Evolutionary conservation across 2,888 invertebrate species (phyloP).

Genomic region (Acleris sparsana): DNA sequence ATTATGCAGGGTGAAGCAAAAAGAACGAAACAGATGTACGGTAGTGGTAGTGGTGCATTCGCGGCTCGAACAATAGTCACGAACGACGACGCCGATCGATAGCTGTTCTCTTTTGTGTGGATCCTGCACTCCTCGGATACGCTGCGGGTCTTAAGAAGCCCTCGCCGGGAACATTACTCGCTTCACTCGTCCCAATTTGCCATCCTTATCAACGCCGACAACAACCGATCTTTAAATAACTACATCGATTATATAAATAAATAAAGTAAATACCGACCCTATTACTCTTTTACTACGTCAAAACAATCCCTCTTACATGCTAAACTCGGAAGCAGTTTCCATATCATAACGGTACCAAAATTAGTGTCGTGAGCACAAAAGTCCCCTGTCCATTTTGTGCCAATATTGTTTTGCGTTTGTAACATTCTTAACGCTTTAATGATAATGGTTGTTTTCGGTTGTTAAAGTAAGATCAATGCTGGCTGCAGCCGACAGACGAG

Average conservation of each 20-base stretch:
- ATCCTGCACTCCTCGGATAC: slow-evolving; percentile 45
- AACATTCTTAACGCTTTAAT: slow-evolving; percentile 41
- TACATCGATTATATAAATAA: too few species aligned
- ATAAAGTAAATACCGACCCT: too few species aligned
- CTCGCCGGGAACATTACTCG: slow-evolving; percentile 54
- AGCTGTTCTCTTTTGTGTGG: slow-evolving; percentile 69
- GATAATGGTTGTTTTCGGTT: slow-evolving; percentile 52
- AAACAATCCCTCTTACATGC: slow-evolving; percentile 45
- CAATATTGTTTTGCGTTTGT: slow-evolving; percentile 37
- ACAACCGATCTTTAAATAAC: not conserved
- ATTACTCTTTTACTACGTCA: slow-evolving; percentile 10
- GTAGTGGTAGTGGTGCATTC: slow-evolving; percentile 71
- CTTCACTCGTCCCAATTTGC: slow-evolving; percentile 37
- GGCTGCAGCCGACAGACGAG: slow-evolving; percentile 63
- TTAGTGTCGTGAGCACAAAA: slow-evolving; percentile 58
- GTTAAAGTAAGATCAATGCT: slow-evolving; percentile 42
- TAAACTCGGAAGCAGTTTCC: slow-evolving; percentile 67
- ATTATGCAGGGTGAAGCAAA: slow-evolving; percentile 77
- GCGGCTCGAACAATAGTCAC: slow-evolving; percentile 75
- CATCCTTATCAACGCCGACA: slow-evolving; percentile 7
- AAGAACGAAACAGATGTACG: slow-evolving; percentile 81
- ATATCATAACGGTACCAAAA: slow-evolving; percentile 69
- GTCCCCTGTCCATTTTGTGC: slow-evolving; percentile 47
- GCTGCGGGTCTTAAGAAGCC: slow-evolving; percentile 55
- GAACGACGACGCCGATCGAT: slow-evolving; percentile 71